A percentile compares a stretch with the other conserved stretches of the same genome.
Conservation (phyloP, 1,140 invertebrate genomes). For the Drosophila ficusphila region DNA sequence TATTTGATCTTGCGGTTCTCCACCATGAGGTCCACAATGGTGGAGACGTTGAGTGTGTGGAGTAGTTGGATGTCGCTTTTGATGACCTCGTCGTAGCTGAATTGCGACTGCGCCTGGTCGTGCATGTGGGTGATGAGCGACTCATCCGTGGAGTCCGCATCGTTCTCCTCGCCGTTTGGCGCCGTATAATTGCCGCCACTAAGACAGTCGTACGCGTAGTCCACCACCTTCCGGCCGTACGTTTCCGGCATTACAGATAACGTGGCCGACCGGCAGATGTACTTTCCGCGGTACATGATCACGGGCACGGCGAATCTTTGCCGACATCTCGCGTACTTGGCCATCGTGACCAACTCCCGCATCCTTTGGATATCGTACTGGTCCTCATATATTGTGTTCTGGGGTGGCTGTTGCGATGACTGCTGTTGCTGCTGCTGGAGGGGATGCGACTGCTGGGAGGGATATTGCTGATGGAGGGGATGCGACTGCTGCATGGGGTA, state of each 20-base stretch:
- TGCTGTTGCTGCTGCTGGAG: conserved; percentile 27
- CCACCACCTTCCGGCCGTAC: conserved; percentile 86
- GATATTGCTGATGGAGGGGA: conserved; percentile 27
- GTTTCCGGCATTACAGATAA: conserved; percentile 90
- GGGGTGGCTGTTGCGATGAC: conserved; percentile 58
- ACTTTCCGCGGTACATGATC: conserved; percentile 91
- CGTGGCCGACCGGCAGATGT: conserved; percentile 89
- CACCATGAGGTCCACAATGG: conserved; percentile 94
- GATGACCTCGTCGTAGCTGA: conserved; percentile 86
- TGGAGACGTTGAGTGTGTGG: conserved; percentile 89
- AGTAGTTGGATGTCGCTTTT: conserved; percentile 91
- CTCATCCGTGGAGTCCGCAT: conserved; percentile 79
- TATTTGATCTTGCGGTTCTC: conserved; percentile 95
- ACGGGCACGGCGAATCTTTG: conserved; percentile 92
- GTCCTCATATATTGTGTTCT: conserved; percentile 87
- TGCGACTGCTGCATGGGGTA: conserved; percentile 23
- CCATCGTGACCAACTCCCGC: conserved; percentile 87
- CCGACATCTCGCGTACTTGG: conserved; percentile 88
- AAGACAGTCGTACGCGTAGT: conserved; percentile 77
- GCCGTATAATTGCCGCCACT: conserved; percentile 65
- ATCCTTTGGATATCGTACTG: conserved; percentile 87
- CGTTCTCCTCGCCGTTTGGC: conserved; percentile 69
- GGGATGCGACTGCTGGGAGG: conserved; percentile 15
- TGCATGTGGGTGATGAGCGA: conserved; percentile 74
- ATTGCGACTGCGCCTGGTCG: conserved; percentile 66